Conservation (phyloP, 2,113 vertebrate species). For the Siniperca knerii region DNA sequence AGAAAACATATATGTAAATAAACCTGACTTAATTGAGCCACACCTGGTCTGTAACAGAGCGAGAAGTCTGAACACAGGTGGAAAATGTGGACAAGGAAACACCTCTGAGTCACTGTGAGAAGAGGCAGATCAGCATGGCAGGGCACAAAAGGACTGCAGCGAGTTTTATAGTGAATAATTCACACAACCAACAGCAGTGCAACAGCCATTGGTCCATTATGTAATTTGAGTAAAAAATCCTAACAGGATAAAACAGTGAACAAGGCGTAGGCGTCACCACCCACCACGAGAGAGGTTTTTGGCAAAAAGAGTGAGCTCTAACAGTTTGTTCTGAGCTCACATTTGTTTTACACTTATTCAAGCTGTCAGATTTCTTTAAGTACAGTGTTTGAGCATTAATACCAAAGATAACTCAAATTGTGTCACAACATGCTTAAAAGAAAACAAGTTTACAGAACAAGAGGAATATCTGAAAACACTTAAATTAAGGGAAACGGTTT, state of each 20-base stretch:
- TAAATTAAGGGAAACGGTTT: slow-evolving; percentile 8
- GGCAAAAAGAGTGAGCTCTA: slow-evolving; percentile 60
- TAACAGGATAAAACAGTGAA: slow-evolving; percentile 69
- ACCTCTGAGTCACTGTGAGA: slow-evolving; percentile 21
- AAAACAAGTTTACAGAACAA: slow-evolving; percentile 19
- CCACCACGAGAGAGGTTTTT: slow-evolving; percentile 69
- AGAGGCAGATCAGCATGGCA: slow-evolving; percentile 21
- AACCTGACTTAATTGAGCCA: neutral
- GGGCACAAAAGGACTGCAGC: slow-evolving; percentile 27
- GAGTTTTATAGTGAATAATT: slow-evolving; percentile 64
- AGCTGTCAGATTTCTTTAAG: slow-evolving; percentile 43
- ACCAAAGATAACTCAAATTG: slow-evolving; percentile 7
- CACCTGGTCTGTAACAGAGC: neutral
- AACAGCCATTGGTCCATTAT: slow-evolving; percentile 63
- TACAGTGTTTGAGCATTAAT: slow-evolving; percentile 14
- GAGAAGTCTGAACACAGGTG: slow-evolving; percentile 33
- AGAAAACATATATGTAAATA: neutral
- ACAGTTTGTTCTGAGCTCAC: slow-evolving; percentile 71
- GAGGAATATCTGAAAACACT: slow-evolving; percentile 46
- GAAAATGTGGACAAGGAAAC: slow-evolving; percentile 44
- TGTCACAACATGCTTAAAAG: slow-evolving; percentile 23
- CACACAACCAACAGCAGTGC: slow-evolving; percentile 45
- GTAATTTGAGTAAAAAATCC: slow-evolving; percentile 70
- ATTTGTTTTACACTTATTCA: slow-evolving; percentile 65
- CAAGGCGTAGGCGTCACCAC: slow-evolving; percentile 69